A percentile compares a stretch with the other conserved stretches of the same genome.
These are phyloP conservation scores for Drosophila monieri DNA, from an alignment of 2,888 invertebrate genomes.

Conservation along the genomic window DNA sequence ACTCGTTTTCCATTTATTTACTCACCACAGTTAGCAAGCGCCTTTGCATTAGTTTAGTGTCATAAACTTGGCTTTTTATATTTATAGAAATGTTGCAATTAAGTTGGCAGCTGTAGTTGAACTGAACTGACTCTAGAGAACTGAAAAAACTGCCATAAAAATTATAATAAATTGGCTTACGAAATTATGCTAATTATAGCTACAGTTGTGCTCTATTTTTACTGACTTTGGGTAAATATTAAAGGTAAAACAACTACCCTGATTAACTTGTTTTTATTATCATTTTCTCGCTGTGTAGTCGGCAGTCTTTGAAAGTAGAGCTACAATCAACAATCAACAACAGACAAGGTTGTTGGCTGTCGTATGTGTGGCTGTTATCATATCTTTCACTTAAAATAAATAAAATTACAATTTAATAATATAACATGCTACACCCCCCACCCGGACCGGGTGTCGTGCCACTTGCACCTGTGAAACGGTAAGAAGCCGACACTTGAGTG, in stretches of 20 bases:
- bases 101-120: constrained; percentile 41
- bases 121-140: constrained; percentile 9
- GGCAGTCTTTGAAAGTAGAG: constrained; percentile 65
- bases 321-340: constrained; percentile 64
- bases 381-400: constrained; percentile 78
- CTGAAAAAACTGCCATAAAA: too few relatives aligned
- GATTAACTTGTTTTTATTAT: too few relatives aligned
- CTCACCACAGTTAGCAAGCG: constrained; percentile 42
- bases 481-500: constrained; percentile 62
- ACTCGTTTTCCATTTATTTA: constrained; percentile 49
- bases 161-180: too few relatives aligned
- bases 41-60: constrained; percentile 61
- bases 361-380: constrained; percentile 60
- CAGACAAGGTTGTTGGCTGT: constrained; percentile 23
- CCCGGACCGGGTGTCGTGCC: neutral
- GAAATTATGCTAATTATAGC: neutral
- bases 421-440: constrained; percentile 46
- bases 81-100: constrained; percentile 64
- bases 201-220: too few relatives aligned
- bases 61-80: constrained; percentile 71
- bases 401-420: constrained; percentile 79
- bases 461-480: constrained; percentile 17
- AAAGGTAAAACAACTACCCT: too few relatives aligned
- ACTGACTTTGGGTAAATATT: too few relatives aligned
- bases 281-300: constrained; percentile 28